phyloP scores from a whole-genome alignment of 2,113 vertebrate genomes.

The Merops nubicus region DNA sequence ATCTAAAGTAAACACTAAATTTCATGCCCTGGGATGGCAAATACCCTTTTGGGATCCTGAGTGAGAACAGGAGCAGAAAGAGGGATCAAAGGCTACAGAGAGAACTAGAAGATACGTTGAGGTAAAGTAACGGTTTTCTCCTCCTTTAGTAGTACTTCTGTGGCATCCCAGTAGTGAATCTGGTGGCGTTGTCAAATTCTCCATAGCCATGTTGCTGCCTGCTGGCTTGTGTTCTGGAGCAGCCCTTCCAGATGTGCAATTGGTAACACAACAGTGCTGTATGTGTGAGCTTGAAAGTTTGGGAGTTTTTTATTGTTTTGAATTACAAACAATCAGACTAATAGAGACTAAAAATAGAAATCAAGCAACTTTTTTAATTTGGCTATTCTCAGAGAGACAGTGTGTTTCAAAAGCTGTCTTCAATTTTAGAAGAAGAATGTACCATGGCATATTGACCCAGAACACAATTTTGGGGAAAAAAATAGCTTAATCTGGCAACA shows the following conservation, averaged over 20 bases:
- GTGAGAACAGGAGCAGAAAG: background rate
- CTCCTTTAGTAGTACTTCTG: background rate
- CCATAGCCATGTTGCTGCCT: background rate
- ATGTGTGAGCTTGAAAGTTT: background rate
- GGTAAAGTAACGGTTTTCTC: background rate
- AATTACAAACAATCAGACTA: background rate
- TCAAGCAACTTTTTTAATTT: background rate
- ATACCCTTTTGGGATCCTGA: background rate
- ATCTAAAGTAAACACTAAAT: background rate
- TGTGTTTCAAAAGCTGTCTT: background rate
- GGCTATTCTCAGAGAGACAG: background rate
- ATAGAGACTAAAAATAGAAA: background rate
- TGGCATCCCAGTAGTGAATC: background rate
- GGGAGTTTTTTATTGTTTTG: background rate
- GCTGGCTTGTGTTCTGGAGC: background rate
- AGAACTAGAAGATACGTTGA: background rate
- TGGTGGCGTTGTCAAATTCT: background rate
- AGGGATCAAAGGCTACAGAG: background rate
- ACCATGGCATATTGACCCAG: background rate
- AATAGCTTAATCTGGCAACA: background rate
- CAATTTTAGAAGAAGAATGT: background rate
- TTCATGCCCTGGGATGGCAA: background rate
- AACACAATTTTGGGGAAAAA: background rate
- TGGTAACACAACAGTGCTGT: background rate
- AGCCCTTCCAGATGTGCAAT: fast-evolving